Evolutionary conservation across 2,797 vertebrate genomes (phyloP).

Genomic region (Halcyon chelicuti): DNA sequence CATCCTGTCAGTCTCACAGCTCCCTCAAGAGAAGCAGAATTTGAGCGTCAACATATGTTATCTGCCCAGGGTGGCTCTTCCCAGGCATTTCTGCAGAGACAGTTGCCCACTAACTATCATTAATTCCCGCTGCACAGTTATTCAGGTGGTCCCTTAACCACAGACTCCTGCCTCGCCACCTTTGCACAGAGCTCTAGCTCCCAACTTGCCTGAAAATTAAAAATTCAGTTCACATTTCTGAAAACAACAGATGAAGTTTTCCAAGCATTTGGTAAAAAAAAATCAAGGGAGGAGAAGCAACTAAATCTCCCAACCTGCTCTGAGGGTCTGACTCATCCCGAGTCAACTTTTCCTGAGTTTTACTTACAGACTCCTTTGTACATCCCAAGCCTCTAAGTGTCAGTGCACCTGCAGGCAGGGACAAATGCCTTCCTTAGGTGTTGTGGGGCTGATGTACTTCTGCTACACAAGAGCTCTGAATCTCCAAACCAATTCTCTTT

Average conservation of each 20-base stretch:
- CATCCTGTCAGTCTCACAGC: neutral
- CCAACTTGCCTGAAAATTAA: neutral
- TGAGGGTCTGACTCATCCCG: neutral
- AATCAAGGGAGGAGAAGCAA: neutral
- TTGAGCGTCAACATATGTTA: rapidly evolving
- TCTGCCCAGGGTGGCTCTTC: neutral
- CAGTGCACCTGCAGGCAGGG: neutral
- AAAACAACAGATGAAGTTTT: neutral
- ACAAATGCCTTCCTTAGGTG: neutral
- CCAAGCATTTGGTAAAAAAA: neutral
- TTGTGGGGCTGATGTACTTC: neutral
- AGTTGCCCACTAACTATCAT: neutral
- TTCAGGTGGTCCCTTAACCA: neutral
- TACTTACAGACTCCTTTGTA: neutral
- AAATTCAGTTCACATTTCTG: neutral
- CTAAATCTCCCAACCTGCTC: neutral
- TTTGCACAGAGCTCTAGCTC: neutral
- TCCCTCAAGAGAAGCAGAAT: neutral
- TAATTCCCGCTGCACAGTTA: neutral
- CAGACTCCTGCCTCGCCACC: neutral
- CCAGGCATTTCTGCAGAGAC: neutral
- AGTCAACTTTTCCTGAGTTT: neutral
- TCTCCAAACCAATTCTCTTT: neutral
- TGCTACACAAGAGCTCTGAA: neutral
- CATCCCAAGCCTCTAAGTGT: neutral